A percentile compares a stretch with the other conserved stretches of the same genome.
Evolutionary conservation across 1,140 invertebrate genomes (phyloP).

Genomic region (Wiebesia pumilae): DNA sequence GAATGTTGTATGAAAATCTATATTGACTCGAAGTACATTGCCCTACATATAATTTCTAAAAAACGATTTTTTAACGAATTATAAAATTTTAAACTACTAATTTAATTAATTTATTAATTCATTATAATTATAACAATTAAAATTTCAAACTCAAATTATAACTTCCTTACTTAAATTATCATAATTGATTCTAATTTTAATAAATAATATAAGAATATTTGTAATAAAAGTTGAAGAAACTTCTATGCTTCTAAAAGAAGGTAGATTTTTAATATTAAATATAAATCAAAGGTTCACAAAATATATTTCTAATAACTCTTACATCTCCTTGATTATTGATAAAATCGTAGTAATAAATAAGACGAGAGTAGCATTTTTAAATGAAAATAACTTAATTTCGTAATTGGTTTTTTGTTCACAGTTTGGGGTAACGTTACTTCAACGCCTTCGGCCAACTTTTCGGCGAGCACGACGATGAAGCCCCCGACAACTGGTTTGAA

Average conservation of each 20-base stretch:
- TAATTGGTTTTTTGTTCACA: conserved; percentile 60
- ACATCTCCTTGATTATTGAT: background rate
- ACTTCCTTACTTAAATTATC: background rate
- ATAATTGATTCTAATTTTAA: background rate
- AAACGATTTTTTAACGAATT: background rate
- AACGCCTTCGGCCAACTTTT: conserved; percentile 68
- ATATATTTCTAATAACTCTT: background rate
- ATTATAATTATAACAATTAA: background rate
- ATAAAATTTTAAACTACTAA: background rate
- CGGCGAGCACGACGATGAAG: conserved; percentile 74
- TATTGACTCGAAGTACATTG: background rate
- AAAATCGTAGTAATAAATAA: background rate
- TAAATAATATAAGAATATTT: background rate
- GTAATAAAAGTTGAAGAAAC: background rate
- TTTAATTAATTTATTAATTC: background rate
- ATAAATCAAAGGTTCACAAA: background rate
- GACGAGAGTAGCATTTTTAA: background rate
- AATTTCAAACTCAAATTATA: background rate
- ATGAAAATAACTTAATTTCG: background rate
- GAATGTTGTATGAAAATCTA: no score
- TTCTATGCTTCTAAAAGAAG: no score
- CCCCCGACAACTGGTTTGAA: conserved; percentile 74
- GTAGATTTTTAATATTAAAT: background rate
- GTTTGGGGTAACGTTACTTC: conserved; percentile 69
- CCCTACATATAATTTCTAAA: background rate